A percentile compares a stretch with the other conserved stretches of the same genome.
phyloP scores from a whole-genome alignment of 2,888 invertebrate genomes.

The Drosophila merina region DNA sequence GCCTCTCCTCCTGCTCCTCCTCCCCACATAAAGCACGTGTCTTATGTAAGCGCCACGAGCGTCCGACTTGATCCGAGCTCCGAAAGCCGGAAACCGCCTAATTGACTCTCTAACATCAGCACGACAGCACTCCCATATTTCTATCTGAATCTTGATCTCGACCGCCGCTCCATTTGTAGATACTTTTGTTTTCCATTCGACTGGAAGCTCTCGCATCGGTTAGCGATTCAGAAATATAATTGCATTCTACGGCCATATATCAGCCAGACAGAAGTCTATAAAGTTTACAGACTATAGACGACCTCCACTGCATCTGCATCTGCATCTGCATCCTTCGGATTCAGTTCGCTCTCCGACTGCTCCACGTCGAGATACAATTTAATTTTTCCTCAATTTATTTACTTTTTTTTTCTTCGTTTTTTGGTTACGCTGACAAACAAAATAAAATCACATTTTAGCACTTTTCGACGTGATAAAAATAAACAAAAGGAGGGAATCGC shows the following conservation, averaged over 20 bases:
- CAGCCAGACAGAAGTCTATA: conserved; percentile 1
- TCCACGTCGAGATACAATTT: conserved; percentile 22
- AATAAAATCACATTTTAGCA: conserved; percentile 66
- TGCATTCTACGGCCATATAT: conserved; percentile 14
- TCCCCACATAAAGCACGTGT: conserved; percentile 56
- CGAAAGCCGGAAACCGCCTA: conserved; percentile 50
- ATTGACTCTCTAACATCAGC: conserved; percentile 29
- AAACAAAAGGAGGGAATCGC: conserved; percentile 47
- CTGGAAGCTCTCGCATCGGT: conserved; percentile 20
- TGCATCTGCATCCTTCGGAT: conserved; percentile 25
- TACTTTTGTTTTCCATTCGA: conserved; percentile 16
- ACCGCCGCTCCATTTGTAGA: conserved; percentile 30
- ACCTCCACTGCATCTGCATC: conserved; percentile 58
- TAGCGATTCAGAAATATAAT: conserved; percentile 16
- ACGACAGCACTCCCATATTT: conserved; percentile 35
- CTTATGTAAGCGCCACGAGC: conserved; percentile 61
- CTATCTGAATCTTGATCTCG: conserved; percentile 28
- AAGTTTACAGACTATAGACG: conserved; percentile 16
- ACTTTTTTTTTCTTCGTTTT: conserved; percentile 27
- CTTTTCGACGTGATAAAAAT: conserved; percentile 69
- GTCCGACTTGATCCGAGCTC: conserved; percentile 50
- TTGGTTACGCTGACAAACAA: conserved; percentile 45
- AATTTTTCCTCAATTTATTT: conserved; percentile 33
- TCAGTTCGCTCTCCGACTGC: background rate
- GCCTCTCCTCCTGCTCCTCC: background rate